Percentiles rank a stretch among this genome's conserved stretches.
phyloP scores from a whole-genome alignment of 2,888 invertebrate genomes.

The Melangyna quadrimaculata region DNA sequence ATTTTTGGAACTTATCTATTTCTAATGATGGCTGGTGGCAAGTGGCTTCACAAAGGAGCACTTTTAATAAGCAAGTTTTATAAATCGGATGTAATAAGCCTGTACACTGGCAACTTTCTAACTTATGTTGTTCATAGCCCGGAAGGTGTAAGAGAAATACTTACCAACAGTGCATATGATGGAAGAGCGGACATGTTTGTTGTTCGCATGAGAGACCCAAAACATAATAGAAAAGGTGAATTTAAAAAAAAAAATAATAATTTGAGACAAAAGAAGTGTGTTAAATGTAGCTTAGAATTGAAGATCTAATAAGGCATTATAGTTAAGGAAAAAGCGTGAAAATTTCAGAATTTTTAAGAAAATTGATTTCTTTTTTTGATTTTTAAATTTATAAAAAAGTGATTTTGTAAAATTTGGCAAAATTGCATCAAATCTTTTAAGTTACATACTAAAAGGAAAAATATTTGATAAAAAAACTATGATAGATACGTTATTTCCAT shows the following conservation, averaged over 20 bases:
- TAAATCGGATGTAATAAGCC: slow-evolving; percentile 84
- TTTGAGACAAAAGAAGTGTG: too few species aligned
- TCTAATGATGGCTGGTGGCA: slow-evolving; percentile 82
- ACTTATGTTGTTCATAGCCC: slow-evolving; percentile 83
- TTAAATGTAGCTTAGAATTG: too few species aligned
- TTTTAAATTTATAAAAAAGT: too few species aligned
- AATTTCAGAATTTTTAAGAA: too few species aligned
- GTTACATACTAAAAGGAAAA: too few species aligned
- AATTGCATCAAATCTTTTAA: too few species aligned
- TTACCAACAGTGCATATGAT: slow-evolving; percentile 84
- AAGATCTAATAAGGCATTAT: too few species aligned
- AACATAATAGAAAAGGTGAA: slow-evolving; percentile 76
- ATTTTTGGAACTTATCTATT: slow-evolving; percentile 85
- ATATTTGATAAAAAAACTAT: too few species aligned
- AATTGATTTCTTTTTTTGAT: too few species aligned
- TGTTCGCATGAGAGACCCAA: slow-evolving; percentile 82
- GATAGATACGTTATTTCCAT: too few species aligned
- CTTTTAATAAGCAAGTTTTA: slow-evolving; percentile 82
- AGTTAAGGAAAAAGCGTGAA: too few species aligned
- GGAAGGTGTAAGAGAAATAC: slow-evolving; percentile 83
- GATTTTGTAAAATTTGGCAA: too few species aligned
- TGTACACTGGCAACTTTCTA: slow-evolving; percentile 82
- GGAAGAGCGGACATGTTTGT: slow-evolving; percentile 83
- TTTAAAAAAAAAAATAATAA: neutral
- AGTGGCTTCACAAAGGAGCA: slow-evolving; percentile 82